A percentile compares a stretch with the other conserved stretches of the same genome.
phyloP scores from a whole-genome alignment of 37 sponge, comb jelly and placozoan genomes.

The Axinella damicornis region DNA sequence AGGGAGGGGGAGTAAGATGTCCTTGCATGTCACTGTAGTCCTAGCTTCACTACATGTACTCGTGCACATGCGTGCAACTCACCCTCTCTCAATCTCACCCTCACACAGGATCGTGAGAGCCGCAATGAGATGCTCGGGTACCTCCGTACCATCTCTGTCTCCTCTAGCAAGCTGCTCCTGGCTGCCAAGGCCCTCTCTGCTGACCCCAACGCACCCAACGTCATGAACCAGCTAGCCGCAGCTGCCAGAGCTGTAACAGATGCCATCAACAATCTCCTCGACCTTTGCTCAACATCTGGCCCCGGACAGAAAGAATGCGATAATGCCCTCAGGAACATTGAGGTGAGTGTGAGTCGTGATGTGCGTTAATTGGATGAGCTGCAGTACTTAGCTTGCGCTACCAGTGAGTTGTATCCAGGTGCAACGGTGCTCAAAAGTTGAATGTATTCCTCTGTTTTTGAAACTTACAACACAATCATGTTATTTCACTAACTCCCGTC shows the following conservation, averaged over 20 bases:
- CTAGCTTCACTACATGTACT: no score
- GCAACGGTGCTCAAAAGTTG: not conserved
- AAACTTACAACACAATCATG: no score
- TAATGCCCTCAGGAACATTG: slow-evolving; percentile 94
- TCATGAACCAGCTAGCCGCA: slow-evolving; percentile 92
- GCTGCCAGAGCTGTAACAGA: slow-evolving; percentile 94
- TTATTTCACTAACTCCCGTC: no score
- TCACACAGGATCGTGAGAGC: slow-evolving; percentile 69
- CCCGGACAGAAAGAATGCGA: slow-evolving; percentile 99
- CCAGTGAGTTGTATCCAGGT: not conserved
- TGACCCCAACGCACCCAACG: slow-evolving; percentile 98
- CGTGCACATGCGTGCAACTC: not conserved
- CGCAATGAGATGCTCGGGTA: slow-evolving; percentile 79
- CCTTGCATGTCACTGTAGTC: not conserved
- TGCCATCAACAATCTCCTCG: slow-evolving; percentile 92
- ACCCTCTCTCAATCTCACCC: no score
- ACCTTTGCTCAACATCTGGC: slow-evolving; percentile 89
- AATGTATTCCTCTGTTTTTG: no score
- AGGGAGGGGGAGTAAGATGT: no score
- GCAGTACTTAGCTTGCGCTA: no score
- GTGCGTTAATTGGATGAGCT: not conserved
- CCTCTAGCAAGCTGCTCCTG: slow-evolving; percentile 87
- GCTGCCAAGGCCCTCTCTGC: slow-evolving; percentile 92
- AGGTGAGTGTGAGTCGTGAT: slow-evolving; percentile 48
- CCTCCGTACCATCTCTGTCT: slow-evolving; percentile 75